These are phyloP conservation scores for Anthophora plumipes DNA, from an alignment of 2,888 invertebrate genomes.

Conservation along the genomic window DNA sequence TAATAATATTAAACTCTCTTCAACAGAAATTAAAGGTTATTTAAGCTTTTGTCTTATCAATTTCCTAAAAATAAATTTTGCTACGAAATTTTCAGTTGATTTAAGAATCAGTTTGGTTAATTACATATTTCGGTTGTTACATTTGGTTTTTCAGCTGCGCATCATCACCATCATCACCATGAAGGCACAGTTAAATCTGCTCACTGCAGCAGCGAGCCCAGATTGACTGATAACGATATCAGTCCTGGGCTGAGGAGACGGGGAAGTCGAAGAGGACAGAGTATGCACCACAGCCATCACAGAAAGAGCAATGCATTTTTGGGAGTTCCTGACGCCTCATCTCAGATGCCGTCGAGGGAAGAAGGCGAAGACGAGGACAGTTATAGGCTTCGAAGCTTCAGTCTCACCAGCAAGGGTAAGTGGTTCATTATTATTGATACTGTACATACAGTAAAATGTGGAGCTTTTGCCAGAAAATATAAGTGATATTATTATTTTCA, in stretches of 20 bases:
- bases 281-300: slow-evolving; percentile 85
- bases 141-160: slow-evolving; percentile 63
- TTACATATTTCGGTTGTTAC: not conserved
- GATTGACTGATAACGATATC: slow-evolving; percentile 88
- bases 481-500: too few relatives aligned
- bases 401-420: slow-evolving; percentile 95
- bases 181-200: slow-evolving; percentile 86
- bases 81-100: not conserved
- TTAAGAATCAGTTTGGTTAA: not conserved
- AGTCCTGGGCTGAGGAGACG: slow-evolving; percentile 89
- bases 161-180: slow-evolving; percentile 74
- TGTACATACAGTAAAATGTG: not conserved
- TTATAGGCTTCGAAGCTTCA: slow-evolving; percentile 96
- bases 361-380: slow-evolving; percentile 93
- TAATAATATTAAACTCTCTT: not conserved
- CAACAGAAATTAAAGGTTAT: not conserved
- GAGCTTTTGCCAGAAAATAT: too few relatives aligned
- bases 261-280: slow-evolving; percentile 87
- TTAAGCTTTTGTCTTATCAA: not conserved
- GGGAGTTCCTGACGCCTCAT: slow-evolving; percentile 88
- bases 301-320: slow-evolving; percentile 90
- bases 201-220: slow-evolving; percentile 89
- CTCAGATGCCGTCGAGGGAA: slow-evolving; percentile 89
- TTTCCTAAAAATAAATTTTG: not conserved
- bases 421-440: not conserved